Evolutionary conservation across 2,888 invertebrate species (phyloP), one percentile per base, ranked within the genome.

Genomic region (Galerucella nymphaeae): DNA sequence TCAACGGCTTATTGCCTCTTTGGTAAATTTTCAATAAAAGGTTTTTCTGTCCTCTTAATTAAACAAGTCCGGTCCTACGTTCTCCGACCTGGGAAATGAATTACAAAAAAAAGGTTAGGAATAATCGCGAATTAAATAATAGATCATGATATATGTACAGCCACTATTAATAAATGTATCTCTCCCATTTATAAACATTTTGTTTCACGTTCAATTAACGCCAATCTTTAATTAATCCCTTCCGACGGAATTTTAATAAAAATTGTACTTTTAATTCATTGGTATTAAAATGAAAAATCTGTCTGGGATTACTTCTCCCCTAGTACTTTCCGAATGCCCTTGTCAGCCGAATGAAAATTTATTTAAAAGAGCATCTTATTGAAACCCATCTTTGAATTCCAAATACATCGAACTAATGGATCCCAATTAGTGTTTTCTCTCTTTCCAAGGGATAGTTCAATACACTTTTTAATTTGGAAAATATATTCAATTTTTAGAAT

Each of bases 1-100:
- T 66, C 45, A 62, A 57, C 59, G 45, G 59, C 66, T 66, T 72
- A 70, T 63, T 66, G 72, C 66, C 66, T 72, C 71, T 75, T 71
- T 72, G 64, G 74, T 72, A 69, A 63, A 70, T 72, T 73, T 75
- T 68, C 75, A 71, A 72, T 71, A 50, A 71, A 70, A 61, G 58
- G 66, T 48, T 69, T 70, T 67, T 16, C 61, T 67, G 72, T 72
- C 58, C 68, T 59, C 66, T 63, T 72, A 74, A 74, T 74, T 74
- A 69, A 71, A 71, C 66, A 68, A 61, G 69, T 66, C 69, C 48
- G 57, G 69, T 72, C 16, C n/a, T n/a, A n/a, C n/a, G n/a, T n/a
- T n/a, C n/a, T n/a, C n/a, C n/a, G n/a, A n/a, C n/a, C n/a, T n/a
- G n/a, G n/a, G n/a, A n/a, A n/a, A n/a, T n/a, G n/a, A n/a, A n/a